Conservation (phyloP, 2,888 invertebrate genomes). For the Yponomeuta malinellus region DNA sequence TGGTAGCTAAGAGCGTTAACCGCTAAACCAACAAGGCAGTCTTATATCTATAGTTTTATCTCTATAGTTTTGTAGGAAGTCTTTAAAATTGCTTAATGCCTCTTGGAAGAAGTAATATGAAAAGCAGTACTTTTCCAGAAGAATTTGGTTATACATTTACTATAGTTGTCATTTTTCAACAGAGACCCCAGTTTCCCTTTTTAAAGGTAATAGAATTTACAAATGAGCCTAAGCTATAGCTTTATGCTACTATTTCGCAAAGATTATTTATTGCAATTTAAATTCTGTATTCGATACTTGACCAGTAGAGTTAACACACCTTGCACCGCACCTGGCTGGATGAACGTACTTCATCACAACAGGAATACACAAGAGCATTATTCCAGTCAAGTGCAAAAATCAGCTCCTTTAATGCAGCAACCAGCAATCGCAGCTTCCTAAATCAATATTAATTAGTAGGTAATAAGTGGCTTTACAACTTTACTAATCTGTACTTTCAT, state of each 20-base stretch:
- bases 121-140: too few species aligned
- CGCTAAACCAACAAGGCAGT: too few species aligned
- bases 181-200: conserved; percentile 70
- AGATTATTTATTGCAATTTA: conserved; percentile 29
- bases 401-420: conserved; percentile 2
- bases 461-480: conserved; percentile 31
- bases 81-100: too few species aligned
- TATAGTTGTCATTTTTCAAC: conserved; percentile 61
- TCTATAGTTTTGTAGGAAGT: too few species aligned
- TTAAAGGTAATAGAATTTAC: conserved; percentile 64
- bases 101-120: too few species aligned
- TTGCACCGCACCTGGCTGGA: conserved; percentile 38
- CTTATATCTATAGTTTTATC: too few species aligned
- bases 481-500: conserved; percentile 63
- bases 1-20: too few species aligned
- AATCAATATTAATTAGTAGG: background rate
- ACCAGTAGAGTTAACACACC: conserved; percentile 39
- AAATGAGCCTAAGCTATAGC: conserved; percentile 47
- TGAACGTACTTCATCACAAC: background rate
- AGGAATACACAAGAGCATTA: conserved; percentile 3
- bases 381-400: conserved; percentile 11
- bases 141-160: conserved; percentile 21
- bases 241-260: background rate
- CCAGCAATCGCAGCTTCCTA: conserved; percentile 7
- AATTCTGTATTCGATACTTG: conserved; percentile 23